Conservation (phyloP, 2,113 vertebrate genomes). For the Anser cygnoides region DNA sequence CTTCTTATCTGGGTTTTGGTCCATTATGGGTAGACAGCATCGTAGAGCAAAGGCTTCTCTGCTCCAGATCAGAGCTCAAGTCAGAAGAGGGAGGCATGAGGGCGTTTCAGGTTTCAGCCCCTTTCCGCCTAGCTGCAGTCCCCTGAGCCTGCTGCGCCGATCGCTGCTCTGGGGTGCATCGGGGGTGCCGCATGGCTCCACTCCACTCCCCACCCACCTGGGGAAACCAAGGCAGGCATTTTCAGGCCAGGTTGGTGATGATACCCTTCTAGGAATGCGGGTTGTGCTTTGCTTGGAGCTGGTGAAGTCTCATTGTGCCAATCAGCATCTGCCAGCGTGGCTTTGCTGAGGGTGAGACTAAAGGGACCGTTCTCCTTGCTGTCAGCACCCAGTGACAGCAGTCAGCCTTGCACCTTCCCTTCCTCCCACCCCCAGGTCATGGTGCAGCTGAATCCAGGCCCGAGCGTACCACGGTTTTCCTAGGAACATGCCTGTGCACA, state of each 20-base stretch:
- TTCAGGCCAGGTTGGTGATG: background rate
- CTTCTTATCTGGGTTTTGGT: background rate
- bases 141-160: background rate
- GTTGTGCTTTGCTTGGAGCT: background rate
- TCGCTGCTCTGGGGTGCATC: rapidly evolving
- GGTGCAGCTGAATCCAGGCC: background rate
- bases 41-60: background rate
- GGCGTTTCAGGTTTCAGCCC: background rate
- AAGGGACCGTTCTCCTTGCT: background rate
- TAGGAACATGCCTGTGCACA: background rate
- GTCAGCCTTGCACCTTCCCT: background rate
- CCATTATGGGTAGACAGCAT: background rate
- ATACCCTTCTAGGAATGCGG: background rate
- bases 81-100: background rate
- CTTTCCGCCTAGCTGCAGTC: background rate
- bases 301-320: background rate
- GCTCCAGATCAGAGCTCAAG: background rate
- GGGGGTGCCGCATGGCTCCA: rapidly evolving
- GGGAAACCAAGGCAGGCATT: background rate
- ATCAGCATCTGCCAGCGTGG: background rate
- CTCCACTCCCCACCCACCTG: background rate
- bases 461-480: rapidly evolving
- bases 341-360: background rate
- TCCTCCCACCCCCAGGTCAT: background rate
- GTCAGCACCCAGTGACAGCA: background rate